Evolutionary conservation across 2,113 vertebrate genomes (phyloP).

Genomic region (Chinchilla lanigera): DNA sequence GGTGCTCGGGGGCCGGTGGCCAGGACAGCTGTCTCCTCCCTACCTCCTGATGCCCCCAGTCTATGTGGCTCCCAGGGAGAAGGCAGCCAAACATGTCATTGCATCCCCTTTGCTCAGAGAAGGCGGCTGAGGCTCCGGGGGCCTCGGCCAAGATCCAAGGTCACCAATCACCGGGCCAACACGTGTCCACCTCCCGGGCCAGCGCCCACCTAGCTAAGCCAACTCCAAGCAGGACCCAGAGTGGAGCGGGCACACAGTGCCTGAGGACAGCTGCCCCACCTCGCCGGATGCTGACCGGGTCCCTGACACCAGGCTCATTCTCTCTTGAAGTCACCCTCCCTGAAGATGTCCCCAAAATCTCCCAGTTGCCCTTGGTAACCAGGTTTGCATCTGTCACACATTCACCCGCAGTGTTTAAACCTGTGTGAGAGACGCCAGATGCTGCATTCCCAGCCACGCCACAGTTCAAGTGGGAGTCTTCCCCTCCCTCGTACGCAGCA

Average conservation of each 20-base stretch:
- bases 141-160: rapidly evolving
- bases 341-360: background rate
- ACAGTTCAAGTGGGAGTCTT: rapidly evolving
- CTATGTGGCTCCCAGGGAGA: rapidly evolving
- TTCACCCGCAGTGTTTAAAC: background rate
- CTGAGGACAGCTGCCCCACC: rapidly evolving
- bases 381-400: background rate
- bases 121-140: background rate
- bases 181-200: rapidly evolving
- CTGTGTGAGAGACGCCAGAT: background rate
- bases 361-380: conserved; percentile 23
- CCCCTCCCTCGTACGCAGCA: background rate
- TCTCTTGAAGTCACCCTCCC: background rate
- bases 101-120: rapidly evolving
- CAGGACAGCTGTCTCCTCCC: background rate
- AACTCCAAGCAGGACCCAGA: background rate
- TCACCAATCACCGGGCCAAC: rapidly evolving
- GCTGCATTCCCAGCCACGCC: background rate
- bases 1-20: too few relatives aligned
- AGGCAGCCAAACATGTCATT: rapidly evolving
- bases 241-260: rapidly evolving
- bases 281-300: rapidly evolving
- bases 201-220: rapidly evolving
- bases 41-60: rapidly evolving
- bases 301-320: background rate